Evolutionary conservation across 2,888 invertebrate species (phyloP), one percentile per base, ranked within the genome.

Genomic region (Petrolisthes cinctipes): DNA sequence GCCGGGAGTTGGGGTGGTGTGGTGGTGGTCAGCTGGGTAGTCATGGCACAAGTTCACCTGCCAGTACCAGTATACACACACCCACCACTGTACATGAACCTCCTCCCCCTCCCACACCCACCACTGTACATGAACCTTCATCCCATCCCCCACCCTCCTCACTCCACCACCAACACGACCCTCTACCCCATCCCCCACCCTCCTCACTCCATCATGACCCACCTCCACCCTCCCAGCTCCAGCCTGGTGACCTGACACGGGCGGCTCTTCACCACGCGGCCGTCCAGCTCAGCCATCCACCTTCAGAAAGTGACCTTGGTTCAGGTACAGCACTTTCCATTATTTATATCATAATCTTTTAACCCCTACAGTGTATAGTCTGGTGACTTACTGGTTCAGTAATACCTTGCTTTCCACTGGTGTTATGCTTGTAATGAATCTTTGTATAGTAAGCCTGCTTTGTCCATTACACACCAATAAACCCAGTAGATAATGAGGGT

Each of bases 231-330:
- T 53, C 84, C 14, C 84, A 84, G 20, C 75, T 20, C 9, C 83
- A 76, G 4, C 51, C 53, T 23, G 54, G 53, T 61, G 87, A 88
- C 66, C 66, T 81, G n/a, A 88, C 84, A 6, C 78, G 66, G 4
- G 87, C 79, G 53, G 87, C 87, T 73, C 87, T 88, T 54, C 87
- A 88, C 37, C 84, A 84, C 37, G 87, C 87, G 51, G 88, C 56
- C 4, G 85, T 78, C 51, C 88, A 88, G 78, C 82, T 88, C 20
- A 85, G 88, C 66, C 88, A 88, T 5, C 88, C 88, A 51, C 90
- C 91, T 4, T 92, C 92, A 80, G 92, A 92, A 82, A 92, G 92
- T 86, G 92, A 92, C 85, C 88, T 92, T 57, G 91, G 92, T 56
- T 91, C 92, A 9, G 92, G 91, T 85, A 89, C 23, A 75, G 23